Conservation (phyloP, 2,797 vertebrate species). For the Poecilia gillii region DNA sequence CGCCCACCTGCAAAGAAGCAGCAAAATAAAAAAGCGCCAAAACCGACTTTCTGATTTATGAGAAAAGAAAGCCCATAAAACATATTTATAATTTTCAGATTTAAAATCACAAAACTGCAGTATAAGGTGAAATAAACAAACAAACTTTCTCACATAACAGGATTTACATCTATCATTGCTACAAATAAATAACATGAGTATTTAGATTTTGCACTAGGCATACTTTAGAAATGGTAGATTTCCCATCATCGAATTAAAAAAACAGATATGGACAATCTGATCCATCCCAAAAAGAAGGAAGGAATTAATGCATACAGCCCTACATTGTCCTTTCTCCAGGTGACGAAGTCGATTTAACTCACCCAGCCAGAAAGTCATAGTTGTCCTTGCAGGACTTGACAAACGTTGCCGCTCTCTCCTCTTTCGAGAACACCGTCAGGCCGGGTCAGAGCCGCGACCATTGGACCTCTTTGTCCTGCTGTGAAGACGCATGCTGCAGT, state of each 20-base stretch:
- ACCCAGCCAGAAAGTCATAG: slow-evolving; percentile 40
- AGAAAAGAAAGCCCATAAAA: background rate
- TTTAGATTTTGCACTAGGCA: background rate
- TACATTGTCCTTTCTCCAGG: slow-evolving; percentile 43
- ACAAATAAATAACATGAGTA: background rate
- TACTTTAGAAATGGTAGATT: background rate
- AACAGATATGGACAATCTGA: background rate
- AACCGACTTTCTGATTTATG: background rate
- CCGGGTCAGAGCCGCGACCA: slow-evolving; percentile 38
- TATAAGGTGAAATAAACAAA: background rate
- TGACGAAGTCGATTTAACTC: slow-evolving; percentile 60
- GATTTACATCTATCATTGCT: background rate
- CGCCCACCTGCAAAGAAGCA: background rate
- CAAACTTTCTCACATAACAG: background rate
- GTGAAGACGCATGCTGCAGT: slow-evolving; percentile 44
- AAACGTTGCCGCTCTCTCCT: slow-evolving; percentile 56
- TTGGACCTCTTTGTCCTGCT: slow-evolving; percentile 43
- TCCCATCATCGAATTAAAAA: background rate
- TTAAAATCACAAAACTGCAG: background rate
- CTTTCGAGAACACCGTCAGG: slow-evolving; percentile 45
- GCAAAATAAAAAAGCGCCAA: background rate
- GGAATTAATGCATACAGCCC: slow-evolving; percentile 42
- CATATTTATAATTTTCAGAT: background rate
- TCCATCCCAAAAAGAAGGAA: background rate
- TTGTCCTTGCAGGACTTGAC: slow-evolving; percentile 49